Conservation (phyloP, 2,888 invertebrate species). For the Lomographa bimaculata region DNA sequence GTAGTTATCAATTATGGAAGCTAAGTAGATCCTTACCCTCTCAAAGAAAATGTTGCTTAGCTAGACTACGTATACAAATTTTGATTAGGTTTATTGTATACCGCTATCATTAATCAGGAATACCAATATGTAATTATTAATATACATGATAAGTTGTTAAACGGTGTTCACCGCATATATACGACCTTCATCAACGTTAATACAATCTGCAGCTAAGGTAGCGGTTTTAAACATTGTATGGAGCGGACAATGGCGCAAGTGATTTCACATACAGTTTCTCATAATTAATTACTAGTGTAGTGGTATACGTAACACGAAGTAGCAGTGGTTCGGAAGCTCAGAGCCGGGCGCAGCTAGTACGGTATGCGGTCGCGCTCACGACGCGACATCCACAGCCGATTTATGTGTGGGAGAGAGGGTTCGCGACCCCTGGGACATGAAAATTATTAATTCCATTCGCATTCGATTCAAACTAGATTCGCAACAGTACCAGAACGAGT, state of each 20-base stretch:
- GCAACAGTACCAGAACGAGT: slow-evolving; percentile 5
- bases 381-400: slow-evolving; percentile 63
- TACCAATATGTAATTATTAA: too few species aligned
- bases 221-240: slow-evolving; percentile 24
- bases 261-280: slow-evolving; percentile 38
- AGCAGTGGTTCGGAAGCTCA: slow-evolving; percentile 37
- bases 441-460: slow-evolving; percentile 61
- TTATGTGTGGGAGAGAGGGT: slow-evolving; percentile 72
- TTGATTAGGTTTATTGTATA: too few species aligned
- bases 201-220: too few species aligned
- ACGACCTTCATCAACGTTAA: too few species aligned
- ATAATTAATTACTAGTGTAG: slow-evolving; percentile 49
- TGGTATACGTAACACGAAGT: slow-evolving; percentile 43
- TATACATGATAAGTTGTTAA: too few species aligned
- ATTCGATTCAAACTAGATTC: slow-evolving; percentile 31
- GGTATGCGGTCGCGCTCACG: slow-evolving; percentile 52
- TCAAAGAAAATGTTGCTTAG: too few species aligned
- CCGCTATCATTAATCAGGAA: too few species aligned
- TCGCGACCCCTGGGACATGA: slow-evolving; percentile 61
- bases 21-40: too few species aligned
- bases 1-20: too few species aligned
- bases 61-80: too few species aligned
- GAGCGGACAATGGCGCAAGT: slow-evolving; percentile 29
- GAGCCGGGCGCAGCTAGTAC: slow-evolving; percentile 26
- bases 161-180: too few species aligned